Conservation (phyloP, 2,888 invertebrate genomes). For the Drosophila suboccidentalis region DNA sequence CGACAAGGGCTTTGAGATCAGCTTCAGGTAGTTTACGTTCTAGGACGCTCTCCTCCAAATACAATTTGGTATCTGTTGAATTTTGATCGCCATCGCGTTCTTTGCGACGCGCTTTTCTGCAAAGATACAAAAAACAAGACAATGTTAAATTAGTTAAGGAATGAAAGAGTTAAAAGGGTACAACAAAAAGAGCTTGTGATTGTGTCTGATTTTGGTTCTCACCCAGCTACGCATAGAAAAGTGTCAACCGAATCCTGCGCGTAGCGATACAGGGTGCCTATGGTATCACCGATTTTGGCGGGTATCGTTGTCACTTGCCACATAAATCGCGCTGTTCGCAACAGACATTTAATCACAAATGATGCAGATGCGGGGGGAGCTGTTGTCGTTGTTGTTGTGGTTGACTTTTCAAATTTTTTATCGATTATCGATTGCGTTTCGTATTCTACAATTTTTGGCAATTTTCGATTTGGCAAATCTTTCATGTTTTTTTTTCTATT, state of each 20-base stretch:
- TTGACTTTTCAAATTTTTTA: constrained; percentile 10
- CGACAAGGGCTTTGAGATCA: constrained; percentile 97
- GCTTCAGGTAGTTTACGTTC: constrained; percentile 97
- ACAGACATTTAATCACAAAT: constrained; percentile 84
- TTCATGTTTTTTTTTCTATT: constrained; percentile 71
- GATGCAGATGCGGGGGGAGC: constrained; percentile 70
- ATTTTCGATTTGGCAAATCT: constrained; percentile 67
- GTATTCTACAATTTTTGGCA: constrained; percentile 43
- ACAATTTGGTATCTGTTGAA: constrained; percentile 95
- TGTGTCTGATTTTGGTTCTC: constrained; percentile 65
- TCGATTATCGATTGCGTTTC: constrained; percentile 15
- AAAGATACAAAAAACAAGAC: constrained; percentile 79
- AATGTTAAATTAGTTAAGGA: not conserved
- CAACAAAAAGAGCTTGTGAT: not conserved
- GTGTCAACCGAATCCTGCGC: constrained; percentile 86
- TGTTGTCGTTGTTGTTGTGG: constrained; percentile 29
- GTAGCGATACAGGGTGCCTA: constrained; percentile 85
- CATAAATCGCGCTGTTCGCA: constrained; percentile 84
- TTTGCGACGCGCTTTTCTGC: constrained; percentile 98
- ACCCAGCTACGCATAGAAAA: constrained; percentile 86
- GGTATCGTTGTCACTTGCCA: constrained; percentile 86
- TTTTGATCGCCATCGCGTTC: constrained; percentile 94
- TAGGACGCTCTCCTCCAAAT: constrained; percentile 97
- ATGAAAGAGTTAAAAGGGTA: not conserved
- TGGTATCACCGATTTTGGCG: constrained; percentile 85